Evolutionary conservation across 2,113 vertebrate species (phyloP), one percentile per base, ranked within the genome.

Genomic region (Apaloderma vittatum): DNA sequence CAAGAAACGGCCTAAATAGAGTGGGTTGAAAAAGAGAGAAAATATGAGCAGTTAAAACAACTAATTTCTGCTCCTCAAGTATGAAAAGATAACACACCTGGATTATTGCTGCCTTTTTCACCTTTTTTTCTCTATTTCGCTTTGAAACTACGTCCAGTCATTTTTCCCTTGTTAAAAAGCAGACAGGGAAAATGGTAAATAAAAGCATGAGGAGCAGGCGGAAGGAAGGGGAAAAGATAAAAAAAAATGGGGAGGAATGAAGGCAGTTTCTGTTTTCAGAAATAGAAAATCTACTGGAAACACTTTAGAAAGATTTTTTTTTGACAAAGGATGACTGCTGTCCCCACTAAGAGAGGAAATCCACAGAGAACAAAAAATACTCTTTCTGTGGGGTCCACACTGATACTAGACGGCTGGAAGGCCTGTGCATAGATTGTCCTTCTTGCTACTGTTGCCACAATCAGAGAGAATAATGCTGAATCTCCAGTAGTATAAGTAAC

Each of bases 341-440:
- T 2, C 7, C 16, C 32, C 10, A 26, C 17, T 55, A 46, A 15
- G 15, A 0, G 0, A 1, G 12, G 5, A 79, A 82, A 75, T 59
- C 17, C 32, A 55, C 15, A 51, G 65, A 87, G 15, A 6, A 5
- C 15, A 71, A 8, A 61, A 45, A 93, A 40, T 73, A 66, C 3
- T 15, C 40, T 4, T 46, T 14, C 30, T 34, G 7, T 45, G 61
- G 10, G 37, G 17, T 20, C 11, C 73, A 27, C 46, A 15, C 6
- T n/a, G 15, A 27, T n/a, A 49, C 32, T 7, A 77, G 62, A 29
- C 52, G 30, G 8, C 29, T 92, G 37, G 30, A 18, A 6, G 17
- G 4, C n/a, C 21, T 66, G 3, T 37, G 15, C 40, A 9, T 70
- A 54, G 74, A 77, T 24, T 61, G 8, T 5, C 10, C 63, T 86